phyloP scores from a whole-genome alignment of 92 coral and sea anemone genomes.

The Pocillopora grandis region DNA sequence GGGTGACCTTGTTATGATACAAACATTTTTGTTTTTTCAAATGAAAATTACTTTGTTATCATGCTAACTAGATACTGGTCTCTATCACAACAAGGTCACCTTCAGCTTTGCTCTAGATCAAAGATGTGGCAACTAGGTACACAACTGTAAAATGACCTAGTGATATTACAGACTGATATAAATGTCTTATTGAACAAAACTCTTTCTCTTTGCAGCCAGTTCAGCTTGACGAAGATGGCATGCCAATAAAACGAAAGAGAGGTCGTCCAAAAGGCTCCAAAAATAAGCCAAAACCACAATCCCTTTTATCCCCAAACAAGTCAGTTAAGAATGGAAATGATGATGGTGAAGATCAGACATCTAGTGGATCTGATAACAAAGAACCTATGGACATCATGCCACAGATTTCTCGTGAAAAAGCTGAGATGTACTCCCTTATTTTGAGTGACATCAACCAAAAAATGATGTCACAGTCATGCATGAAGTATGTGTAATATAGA shows the following conservation, averaged over 20 bases:
- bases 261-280: constrained; percentile 99
- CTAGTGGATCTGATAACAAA: constrained; percentile 50
- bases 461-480: constrained; percentile 86
- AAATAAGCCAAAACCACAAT: constrained; percentile 87
- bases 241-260: constrained; percentile 74
- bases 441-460: constrained; percentile 91
- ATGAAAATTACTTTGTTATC: too few relatives aligned
- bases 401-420: constrained; percentile 85
- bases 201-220: constrained; percentile 31
- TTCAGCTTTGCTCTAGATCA: too few relatives aligned
- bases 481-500: constrained; percentile 68
- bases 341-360: constrained; percentile 56
- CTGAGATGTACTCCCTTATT: constrained; percentile 80
- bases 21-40: too few relatives aligned
- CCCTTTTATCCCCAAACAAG: constrained; percentile 50
- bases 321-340: constrained; percentile 4
- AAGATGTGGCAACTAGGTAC: too few relatives aligned
- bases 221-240: constrained; percentile 59
- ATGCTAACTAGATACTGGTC: too few relatives aligned
- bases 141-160: too few relatives aligned
- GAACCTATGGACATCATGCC: constrained; percentile 77
- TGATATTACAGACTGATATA: neutral
- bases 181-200: neutral
- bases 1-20: too few relatives aligned
- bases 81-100: too few relatives aligned